Conservation (phyloP, 2,888 invertebrate species). For the Tinea trinotella region DNA sequence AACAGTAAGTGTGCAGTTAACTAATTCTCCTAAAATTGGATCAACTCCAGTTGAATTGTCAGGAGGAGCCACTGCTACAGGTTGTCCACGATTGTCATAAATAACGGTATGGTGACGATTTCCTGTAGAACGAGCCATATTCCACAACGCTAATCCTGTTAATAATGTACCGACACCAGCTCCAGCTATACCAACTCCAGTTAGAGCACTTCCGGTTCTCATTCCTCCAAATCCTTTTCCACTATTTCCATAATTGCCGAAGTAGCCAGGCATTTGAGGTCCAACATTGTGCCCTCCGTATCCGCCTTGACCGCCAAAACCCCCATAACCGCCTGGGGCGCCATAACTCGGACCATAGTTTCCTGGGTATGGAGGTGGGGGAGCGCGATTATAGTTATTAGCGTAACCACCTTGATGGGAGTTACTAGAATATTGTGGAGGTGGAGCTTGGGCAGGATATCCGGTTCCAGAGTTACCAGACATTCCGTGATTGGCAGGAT, state of each 20-base stretch:
- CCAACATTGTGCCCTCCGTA: slow-evolving; percentile 35
- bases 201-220: slow-evolving; percentile 45
- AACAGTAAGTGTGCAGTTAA: slow-evolving; percentile 62
- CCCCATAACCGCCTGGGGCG: slow-evolving; percentile 20
- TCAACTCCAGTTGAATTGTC: slow-evolving; percentile 44
- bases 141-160: slow-evolving; percentile 65
- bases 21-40: slow-evolving; percentile 53
- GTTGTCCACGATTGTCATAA: slow-evolving; percentile 62
- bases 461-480: slow-evolving; percentile 24
- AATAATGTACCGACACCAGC: slow-evolving; percentile 62
- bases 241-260: slow-evolving; percentile 47
- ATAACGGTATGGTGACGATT: slow-evolving; percentile 55
- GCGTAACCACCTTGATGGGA: slow-evolving; percentile 29
- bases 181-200: slow-evolving; percentile 59
- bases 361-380: slow-evolving; percentile 19
- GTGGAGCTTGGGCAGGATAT: slow-evolving; percentile 41
- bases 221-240: slow-evolving; percentile 44
- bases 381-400: slow-evolving; percentile 20
- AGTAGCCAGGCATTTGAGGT: slow-evolving; percentile 54
- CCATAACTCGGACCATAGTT: slow-evolving; percentile 21
- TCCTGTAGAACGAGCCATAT: slow-evolving; percentile 61
- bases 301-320: no score
- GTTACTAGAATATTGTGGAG: slow-evolving; percentile 39
- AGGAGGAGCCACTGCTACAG: slow-evolving; percentile 52
- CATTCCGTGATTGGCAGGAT: slow-evolving; percentile 21